Evolutionary conservation across 2,888 invertebrate genomes (phyloP).

Genomic region (Tenthredo amoena): DNA sequence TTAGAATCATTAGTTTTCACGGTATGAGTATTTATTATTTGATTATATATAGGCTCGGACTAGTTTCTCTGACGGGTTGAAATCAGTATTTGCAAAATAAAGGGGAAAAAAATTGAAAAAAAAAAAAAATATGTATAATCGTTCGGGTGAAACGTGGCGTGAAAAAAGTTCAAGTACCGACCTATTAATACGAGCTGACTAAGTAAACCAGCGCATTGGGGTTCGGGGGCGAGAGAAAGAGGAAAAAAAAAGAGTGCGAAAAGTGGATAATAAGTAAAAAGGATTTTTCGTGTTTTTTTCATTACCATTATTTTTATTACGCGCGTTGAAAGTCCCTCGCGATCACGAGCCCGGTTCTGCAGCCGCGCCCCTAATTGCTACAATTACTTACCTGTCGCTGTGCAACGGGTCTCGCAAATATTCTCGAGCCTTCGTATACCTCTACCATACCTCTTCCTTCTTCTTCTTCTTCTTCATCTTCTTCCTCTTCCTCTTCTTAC

Average conservation of each 20-base stretch:
- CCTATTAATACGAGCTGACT: constrained; percentile 5
- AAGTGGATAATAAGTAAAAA: constrained; percentile 26
- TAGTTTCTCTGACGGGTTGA: not conserved
- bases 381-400: constrained; percentile 48
- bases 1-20: not conserved
- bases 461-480: not conserved
- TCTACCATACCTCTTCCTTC: not conserved
- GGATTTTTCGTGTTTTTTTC: constrained; percentile 15
- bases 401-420: constrained; percentile 15
- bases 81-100: not conserved
- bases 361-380: constrained; percentile 36
- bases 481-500: not conserved
- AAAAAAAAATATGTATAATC: not conserved
- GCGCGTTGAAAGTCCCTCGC: constrained; percentile 11
- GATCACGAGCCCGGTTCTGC: constrained; percentile 22
- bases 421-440: not conserved
- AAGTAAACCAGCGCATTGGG: constrained; percentile 1
- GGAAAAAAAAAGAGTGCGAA: not conserved
- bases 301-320: constrained; percentile 1
- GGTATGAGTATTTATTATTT: not conserved
- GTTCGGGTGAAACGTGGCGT: not conserved
- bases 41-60: not conserved
- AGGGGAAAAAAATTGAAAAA: not conserved
- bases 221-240: not conserved
- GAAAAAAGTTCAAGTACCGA: not conserved